Conservation (phyloP, 2,888 invertebrate genomes). For the Dolomedes plantarius region DNA sequence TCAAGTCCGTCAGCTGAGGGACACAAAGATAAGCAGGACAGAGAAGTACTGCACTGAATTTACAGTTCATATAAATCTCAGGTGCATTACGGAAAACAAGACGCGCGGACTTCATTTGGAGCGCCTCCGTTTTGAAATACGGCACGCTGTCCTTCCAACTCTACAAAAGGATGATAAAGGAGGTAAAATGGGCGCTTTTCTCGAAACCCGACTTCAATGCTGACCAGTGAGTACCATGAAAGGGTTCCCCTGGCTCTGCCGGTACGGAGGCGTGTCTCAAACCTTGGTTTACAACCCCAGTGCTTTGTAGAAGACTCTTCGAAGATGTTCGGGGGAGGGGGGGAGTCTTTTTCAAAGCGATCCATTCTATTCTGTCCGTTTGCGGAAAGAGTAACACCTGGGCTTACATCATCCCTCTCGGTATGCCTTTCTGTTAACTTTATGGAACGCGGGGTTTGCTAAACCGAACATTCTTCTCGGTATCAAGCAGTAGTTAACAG, state of each 20-base stretch:
- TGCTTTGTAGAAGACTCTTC: slow-evolving; percentile 7
- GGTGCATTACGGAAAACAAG: not conserved
- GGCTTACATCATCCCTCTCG: slow-evolving; percentile 33
- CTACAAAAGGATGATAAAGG: not conserved
- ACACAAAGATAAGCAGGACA: no score
- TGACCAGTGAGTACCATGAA: not conserved
- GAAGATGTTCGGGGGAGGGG: not conserved
- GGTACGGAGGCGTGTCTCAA: slow-evolving; percentile 12
- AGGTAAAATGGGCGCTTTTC: not conserved
- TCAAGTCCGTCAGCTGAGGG: no score
- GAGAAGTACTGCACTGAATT: no score
- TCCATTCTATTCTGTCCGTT: slow-evolving; percentile 14
- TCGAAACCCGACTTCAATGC: not conserved
- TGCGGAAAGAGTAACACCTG: slow-evolving; percentile 55
- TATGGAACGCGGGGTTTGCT: no score
- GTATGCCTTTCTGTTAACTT: not conserved
- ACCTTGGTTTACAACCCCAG: slow-evolving; percentile 34
- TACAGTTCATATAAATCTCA: not conserved
- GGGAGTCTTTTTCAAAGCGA: not conserved
- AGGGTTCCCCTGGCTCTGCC: not conserved
- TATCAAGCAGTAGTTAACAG: no score
- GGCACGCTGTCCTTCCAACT: not conserved
- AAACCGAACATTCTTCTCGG: no score
- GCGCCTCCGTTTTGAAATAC: no score
- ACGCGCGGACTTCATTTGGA: slow-evolving; percentile 20